Evolutionary conservation across 2,888 invertebrate species (phyloP), one percentile per base, ranked within the genome.

Genomic region (Diploptera punctata): DNA sequence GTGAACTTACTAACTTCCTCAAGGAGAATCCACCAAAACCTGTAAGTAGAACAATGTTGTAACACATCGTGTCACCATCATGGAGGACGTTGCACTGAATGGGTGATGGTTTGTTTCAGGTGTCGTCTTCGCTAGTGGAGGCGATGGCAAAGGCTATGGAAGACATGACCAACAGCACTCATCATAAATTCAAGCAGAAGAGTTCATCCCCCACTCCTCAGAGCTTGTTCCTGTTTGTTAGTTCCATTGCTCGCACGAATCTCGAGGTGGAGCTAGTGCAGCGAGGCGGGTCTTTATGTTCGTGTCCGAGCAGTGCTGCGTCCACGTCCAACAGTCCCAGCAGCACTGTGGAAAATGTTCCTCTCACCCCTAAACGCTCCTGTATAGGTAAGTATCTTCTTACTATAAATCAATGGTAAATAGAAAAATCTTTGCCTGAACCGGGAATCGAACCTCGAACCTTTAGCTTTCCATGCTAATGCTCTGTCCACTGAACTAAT

Each of bases 101-200:
- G n/a, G n/a, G n/a, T n/a, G n/a, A n/a, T n/a, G n/a, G n/a, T n/a
- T n/a, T n/a, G n/a, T n/a, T n/a, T n/a, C 80, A 92, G 91, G 87
- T 86, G 69, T 86, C 89, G 16, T 90, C 92, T 65, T 91, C 89
- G 78, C 86, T 97, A 75, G 91, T 93, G 0, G 93, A 95, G 81
- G 95, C 96, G 67, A 93, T 97, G 89, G 93, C 93, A 54, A 94
- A 94, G 80, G 92, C 94, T 29, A 97, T 97, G 95, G 95, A 96
- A 80, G 95, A 96, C 83, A 94, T 98, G 90, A 94, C 95, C 5
- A 92, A 91, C 79, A 91, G 92, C 76, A 95, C 97, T 3, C 92
- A 93, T 80, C 87, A 92, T 75, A 93, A 93, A 80, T 91, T 91
- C 79, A 90, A 91, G 80, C 90, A 91, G 78, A 91, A 91, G 84